phyloP scores from a whole-genome alignment of 64 coral and sea anemone species.

The Orbicella faveolata region DNA sequence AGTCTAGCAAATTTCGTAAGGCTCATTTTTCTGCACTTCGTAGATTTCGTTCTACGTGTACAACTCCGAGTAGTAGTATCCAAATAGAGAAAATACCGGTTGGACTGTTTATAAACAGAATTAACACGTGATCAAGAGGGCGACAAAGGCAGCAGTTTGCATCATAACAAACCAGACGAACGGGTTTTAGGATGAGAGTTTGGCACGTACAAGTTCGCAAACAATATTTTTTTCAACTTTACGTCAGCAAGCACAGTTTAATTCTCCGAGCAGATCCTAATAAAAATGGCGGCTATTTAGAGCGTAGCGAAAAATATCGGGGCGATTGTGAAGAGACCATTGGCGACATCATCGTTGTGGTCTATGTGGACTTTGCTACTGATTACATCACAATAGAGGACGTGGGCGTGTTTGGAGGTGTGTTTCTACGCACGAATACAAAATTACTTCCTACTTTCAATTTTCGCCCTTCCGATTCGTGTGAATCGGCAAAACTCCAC shows the following conservation, averaged over 20 bases:
- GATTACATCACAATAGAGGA: not conserved
- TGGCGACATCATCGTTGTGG: too few relatives aligned
- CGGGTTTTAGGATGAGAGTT: not conserved
- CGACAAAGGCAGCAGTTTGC: not conserved
- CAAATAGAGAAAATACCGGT: slow-evolving; percentile 4
- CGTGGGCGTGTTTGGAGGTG: not conserved
- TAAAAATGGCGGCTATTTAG: not conserved
- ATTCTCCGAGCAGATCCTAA: not conserved
- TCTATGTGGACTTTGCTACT: too few relatives aligned
- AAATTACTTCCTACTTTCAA: not conserved
- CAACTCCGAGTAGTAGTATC: not conserved
- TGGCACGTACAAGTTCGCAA: not conserved
- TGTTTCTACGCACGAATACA: not conserved
- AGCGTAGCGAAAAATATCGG: too few relatives aligned
- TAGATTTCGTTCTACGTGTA: slow-evolving; percentile 11
- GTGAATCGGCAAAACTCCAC: not conserved
- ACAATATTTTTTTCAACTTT: not conserved
- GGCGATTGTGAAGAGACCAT: too few relatives aligned
- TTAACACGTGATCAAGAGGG: slow-evolving; percentile 24
- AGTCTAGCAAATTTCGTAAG: slow-evolving; percentile 21
- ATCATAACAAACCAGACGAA: slow-evolving; percentile 4
- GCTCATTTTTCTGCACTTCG: not conserved
- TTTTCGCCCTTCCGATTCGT: not conserved
- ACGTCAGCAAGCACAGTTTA: not conserved
- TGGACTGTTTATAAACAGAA: slow-evolving; percentile 30